Evolutionary conservation across 2,888 invertebrate species (phyloP).

Genomic region (Agrotis exclamationis): DNA sequence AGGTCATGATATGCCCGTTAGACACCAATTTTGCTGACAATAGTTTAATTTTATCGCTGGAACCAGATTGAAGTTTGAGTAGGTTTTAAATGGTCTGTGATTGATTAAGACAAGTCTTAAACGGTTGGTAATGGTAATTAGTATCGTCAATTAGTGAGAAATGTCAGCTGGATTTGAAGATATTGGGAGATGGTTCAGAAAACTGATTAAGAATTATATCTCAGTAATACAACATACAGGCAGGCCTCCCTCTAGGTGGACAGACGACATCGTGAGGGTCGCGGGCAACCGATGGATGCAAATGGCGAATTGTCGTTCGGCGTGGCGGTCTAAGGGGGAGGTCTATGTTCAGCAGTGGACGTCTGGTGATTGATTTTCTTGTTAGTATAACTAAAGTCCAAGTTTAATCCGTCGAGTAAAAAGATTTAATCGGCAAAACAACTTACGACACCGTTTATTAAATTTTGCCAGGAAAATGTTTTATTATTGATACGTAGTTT

Average conservation of each 20-base stretch:
- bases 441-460: no score
- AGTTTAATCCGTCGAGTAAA: no score
- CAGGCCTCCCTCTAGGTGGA: no score
- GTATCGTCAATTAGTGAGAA: slow-evolving; percentile 35
- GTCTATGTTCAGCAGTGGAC: no score
- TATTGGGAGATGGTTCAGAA: neutral
- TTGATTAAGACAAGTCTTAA: slow-evolving; percentile 39
- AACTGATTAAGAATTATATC: neutral
- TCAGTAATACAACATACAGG: neutral
- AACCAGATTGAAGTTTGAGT: slow-evolving; percentile 48
- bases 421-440: no score
- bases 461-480: no score
- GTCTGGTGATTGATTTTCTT: no score
- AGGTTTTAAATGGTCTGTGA: slow-evolving; percentile 37
- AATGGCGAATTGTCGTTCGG: no score
- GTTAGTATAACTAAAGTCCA: neutral
- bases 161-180: slow-evolving; percentile 8
- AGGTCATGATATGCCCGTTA: slow-evolving; percentile 36
- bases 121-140: slow-evolving; percentile 31
- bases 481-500: no score
- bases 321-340: no score
- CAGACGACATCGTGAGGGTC: no score
- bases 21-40: slow-evolving; percentile 23
- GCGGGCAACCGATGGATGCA: no score
- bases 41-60: slow-evolving; percentile 38